Percentiles rank a stretch among this genome's conserved stretches.
Evolutionary conservation across 2,113 vertebrate species (phyloP).

Genomic region (Ariopsis seemanni): DNA sequence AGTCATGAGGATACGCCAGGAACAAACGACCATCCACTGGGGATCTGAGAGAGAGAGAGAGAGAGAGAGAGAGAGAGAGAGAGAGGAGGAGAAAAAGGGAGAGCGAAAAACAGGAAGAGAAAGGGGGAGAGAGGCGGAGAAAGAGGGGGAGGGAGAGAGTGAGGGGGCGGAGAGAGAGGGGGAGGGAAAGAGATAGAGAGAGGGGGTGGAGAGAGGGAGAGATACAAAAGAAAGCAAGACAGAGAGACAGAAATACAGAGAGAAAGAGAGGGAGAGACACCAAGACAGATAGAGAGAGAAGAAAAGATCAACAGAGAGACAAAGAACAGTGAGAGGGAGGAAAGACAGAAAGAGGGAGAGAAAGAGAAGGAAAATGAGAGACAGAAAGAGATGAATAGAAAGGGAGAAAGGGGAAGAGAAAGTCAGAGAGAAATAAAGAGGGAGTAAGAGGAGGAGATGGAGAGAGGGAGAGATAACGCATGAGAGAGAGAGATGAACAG

Average conservation of each 20-base stretch:
- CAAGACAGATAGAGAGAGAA: neutral
- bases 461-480: neutral
- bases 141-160: neutral
- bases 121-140: neutral
- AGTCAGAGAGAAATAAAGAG: neutral
- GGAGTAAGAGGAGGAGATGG: neutral
- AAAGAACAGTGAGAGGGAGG: neutral
- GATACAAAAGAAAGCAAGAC: too few relatives aligned
- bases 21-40: slow-evolving; percentile 85
- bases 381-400: neutral
- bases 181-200: too few relatives aligned
- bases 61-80: slow-evolving; percentile 40
- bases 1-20: slow-evolving; percentile 82
- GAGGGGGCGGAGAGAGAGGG: neutral
- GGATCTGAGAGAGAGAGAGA: slow-evolving; percentile 70
- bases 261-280: neutral
- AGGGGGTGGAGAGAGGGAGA: too few relatives aligned
- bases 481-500: neutral
- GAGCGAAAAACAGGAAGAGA: neutral
- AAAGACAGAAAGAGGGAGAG: neutral
- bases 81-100: neutral
- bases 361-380: neutral
- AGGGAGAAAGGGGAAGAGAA: neutral
- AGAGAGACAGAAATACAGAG: too few relatives aligned
- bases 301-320: neutral